Evolutionary conservation across 1,140 invertebrate genomes (phyloP).

Genomic region (Pentalonia nigronervosa): DNA sequence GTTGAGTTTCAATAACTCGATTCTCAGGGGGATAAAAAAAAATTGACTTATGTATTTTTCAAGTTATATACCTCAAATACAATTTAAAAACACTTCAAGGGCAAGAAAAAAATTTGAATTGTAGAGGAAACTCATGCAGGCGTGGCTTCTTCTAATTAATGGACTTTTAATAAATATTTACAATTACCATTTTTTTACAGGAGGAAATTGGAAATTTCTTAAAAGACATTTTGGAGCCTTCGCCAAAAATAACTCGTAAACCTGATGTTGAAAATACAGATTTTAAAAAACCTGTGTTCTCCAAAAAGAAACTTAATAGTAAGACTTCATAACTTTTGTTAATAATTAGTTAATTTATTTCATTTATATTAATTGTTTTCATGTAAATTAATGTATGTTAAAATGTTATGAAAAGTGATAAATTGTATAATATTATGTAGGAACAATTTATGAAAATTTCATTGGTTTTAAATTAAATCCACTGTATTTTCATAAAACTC

Average conservation of each 20-base stretch:
- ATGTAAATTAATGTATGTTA: too few species aligned
- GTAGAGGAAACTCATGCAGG: neutral
- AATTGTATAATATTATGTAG: too few species aligned
- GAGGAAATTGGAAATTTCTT: conserved; percentile 51
- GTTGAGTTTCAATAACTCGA: too few species aligned
- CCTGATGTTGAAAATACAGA: conserved; percentile 40
- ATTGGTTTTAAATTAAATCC: neutral
- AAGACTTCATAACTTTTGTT: conserved; percentile 21
- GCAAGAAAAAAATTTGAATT: too few species aligned
- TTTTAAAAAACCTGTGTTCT: conserved; percentile 48
- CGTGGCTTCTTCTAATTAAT: neutral
- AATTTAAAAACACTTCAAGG: too few species aligned
- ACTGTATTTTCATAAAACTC: neutral
- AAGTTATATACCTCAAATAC: too few species aligned
- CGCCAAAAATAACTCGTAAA: conserved; percentile 41
- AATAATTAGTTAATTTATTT: neutral
- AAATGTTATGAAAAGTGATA: too few species aligned
- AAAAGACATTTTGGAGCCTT: conserved; percentile 51
- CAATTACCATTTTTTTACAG: neutral
- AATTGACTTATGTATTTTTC: too few species aligned
- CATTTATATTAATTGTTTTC: too few species aligned
- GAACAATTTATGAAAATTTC: too few species aligned
- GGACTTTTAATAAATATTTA: neutral
- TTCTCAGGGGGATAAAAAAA: too few species aligned
- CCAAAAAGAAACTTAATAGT: conserved; percentile 43